Evolutionary conservation across 2,113 vertebrate genomes (phyloP).

Genomic region (Siniperca knerii): DNA sequence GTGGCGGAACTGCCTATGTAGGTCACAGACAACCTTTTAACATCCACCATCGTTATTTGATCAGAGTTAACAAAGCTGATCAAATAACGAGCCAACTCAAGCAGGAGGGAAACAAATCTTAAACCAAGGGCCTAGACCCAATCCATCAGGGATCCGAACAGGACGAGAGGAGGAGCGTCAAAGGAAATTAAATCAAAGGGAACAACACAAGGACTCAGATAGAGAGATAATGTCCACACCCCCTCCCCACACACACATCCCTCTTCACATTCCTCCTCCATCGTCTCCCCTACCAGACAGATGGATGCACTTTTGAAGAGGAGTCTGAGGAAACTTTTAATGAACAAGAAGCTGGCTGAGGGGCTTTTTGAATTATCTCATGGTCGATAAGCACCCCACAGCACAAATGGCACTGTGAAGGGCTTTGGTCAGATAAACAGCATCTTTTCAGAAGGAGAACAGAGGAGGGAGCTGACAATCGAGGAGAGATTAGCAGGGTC

Average conservation of each 20-base stretch:
- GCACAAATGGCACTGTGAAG: slow-evolving; percentile 68
- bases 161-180: slow-evolving; percentile 55
- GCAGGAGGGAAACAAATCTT: slow-evolving; percentile 44
- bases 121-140: slow-evolving; percentile 39
- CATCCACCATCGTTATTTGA: slow-evolving; percentile 57
- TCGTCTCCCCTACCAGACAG: slow-evolving; percentile 61
- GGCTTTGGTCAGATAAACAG: slow-evolving; percentile 81
- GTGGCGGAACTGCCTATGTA: slow-evolving; percentile 39
- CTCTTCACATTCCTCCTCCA: slow-evolving; percentile 30
- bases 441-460: slow-evolving; percentile 74
- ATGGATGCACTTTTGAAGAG: slow-evolving; percentile 78
- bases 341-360: slow-evolving; percentile 77
- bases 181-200: slow-evolving; percentile 73
- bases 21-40: slow-evolving; percentile 63
- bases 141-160: slow-evolving; percentile 68
- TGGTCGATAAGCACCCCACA: slow-evolving; percentile 76
- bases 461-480: slow-evolving; percentile 74
- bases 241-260: slow-evolving; percentile 31
- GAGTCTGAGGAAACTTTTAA: slow-evolving; percentile 81
- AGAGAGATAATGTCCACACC: slow-evolving; percentile 62
- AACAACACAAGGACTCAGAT: slow-evolving; percentile 68
- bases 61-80: slow-evolving; percentile 68
- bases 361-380: slow-evolving; percentile 79
- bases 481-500: slow-evolving; percentile 71
- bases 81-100: slow-evolving; percentile 62